Evolutionary conservation across 2,888 invertebrate genomes (phyloP).

Genomic region (Drosophila prostipennis): DNA sequence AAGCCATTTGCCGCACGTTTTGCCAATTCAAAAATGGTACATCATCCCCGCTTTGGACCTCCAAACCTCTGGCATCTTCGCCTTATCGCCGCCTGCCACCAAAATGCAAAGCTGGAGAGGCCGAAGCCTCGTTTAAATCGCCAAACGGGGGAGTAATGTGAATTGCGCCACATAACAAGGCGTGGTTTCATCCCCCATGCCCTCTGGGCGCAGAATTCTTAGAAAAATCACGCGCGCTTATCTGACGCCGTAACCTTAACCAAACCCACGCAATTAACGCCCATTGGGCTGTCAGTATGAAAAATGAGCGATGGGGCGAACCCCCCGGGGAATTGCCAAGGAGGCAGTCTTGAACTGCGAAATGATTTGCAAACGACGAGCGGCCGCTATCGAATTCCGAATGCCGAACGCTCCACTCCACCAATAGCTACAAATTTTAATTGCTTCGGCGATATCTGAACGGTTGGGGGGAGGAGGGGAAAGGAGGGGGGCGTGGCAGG

Average conservation of each 20-base stretch:
- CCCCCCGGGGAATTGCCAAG: slow-evolving; percentile 24
- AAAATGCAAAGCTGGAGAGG: slow-evolving; percentile 43
- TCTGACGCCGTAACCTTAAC: slow-evolving; percentile 65
- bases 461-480: not conserved
- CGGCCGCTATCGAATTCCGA: slow-evolving; percentile 65
- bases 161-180: slow-evolving; percentile 48
- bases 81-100: slow-evolving; percentile 58
- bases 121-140: slow-evolving; percentile 51
- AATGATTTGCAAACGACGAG: slow-evolving; percentile 77
- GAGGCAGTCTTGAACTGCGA: slow-evolving; percentile 48
- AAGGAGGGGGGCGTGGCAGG: slow-evolving; percentile 12
- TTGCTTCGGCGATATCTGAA: slow-evolving; percentile 70
- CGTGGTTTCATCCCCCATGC: slow-evolving; percentile 56
- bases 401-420: slow-evolving; percentile 50
- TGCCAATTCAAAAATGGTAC: slow-evolving; percentile 67
- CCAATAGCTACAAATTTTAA: slow-evolving; percentile 79
- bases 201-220: slow-evolving; percentile 73
- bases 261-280: slow-evolving; percentile 82
- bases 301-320: slow-evolving; percentile 47
- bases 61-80: slow-evolving; percentile 27
- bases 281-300: slow-evolving; percentile 79
- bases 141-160: slow-evolving; percentile 30
- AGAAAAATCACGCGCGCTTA: slow-evolving; percentile 82
- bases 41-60: slow-evolving; percentile 36
- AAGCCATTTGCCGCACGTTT: slow-evolving; percentile 77